A percentile compares a stretch with the other conserved stretches of the same genome.
phyloP scores from a whole-genome alignment of 2,888 invertebrate genomes.

The Sceliomorpha sp. region DNA sequence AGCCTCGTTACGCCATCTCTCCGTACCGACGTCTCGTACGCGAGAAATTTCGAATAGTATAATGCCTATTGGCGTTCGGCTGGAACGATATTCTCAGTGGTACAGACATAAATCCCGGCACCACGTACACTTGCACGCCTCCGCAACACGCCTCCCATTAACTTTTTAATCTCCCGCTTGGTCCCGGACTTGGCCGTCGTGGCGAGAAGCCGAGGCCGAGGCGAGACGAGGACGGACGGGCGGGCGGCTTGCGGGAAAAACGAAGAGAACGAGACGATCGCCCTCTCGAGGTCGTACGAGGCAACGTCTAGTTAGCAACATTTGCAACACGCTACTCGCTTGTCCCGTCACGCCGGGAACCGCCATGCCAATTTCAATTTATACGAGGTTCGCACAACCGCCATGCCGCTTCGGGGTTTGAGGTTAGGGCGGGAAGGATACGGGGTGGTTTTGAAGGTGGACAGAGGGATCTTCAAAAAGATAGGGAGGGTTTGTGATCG shows the following conservation, averaged over 20 bases:
- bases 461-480: too few relatives aligned
- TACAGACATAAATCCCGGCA: conserved; percentile 80
- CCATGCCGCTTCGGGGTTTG: too few relatives aligned
- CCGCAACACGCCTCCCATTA: conserved; percentile 80
- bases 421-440: too few relatives aligned
- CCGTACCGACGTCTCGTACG: too few relatives aligned
- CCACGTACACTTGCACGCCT: conserved; percentile 79
- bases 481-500: too few relatives aligned
- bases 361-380: too few relatives aligned
- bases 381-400: too few relatives aligned
- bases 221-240: conserved; percentile 39
- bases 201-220: conserved; percentile 55
- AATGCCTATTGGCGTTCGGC: conserved; percentile 76
- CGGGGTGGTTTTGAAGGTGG: too few relatives aligned
- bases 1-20: too few relatives aligned
- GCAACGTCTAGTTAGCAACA: conserved; percentile 63
- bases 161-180: conserved; percentile 78
- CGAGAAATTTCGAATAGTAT: conserved; percentile 73
- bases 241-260: conserved; percentile 1
- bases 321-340: conserved; percentile 30
- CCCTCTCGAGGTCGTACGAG: conserved; percentile 61
- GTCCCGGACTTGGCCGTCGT: conserved; percentile 57
- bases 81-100: conserved; percentile 78
- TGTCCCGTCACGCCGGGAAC: too few relatives aligned
- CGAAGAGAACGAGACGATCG: neutral